phyloP scores from a whole-genome alignment of 2,113 vertebrate species.

The Chitala chitala region DNA sequence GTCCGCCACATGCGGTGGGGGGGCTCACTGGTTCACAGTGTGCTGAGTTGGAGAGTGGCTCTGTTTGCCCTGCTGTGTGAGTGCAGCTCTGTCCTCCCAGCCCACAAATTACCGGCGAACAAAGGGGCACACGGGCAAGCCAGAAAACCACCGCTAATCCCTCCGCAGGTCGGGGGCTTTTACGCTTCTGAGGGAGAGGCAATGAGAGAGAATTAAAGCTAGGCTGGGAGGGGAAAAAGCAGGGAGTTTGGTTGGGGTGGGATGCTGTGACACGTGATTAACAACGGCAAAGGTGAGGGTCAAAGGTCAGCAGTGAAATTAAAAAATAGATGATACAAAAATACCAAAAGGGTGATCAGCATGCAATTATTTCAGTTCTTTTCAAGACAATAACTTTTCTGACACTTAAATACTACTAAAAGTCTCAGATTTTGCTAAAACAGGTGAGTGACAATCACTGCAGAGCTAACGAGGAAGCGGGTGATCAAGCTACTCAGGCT shows the following conservation, averaged over 20 bases:
- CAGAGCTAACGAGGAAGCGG: too few species aligned
- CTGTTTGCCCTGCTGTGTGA: not conserved
- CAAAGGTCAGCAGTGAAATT: too few species aligned
- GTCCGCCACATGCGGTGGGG: not conserved
- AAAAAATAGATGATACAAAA: too few species aligned
- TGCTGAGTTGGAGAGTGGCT: not conserved
- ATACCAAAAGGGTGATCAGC: too few species aligned
- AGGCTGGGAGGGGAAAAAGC: not conserved
- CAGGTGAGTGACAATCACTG: too few species aligned
- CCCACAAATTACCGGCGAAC: not conserved
- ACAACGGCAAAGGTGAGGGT: constrained; percentile 12
- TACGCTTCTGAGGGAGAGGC: not conserved
- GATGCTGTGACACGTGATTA: not conserved
- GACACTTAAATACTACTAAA: too few species aligned
- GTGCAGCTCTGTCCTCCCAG: not conserved
- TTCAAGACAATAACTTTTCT: too few species aligned
- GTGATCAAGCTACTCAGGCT: too few species aligned
- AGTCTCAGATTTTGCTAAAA: too few species aligned
- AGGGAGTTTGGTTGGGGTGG: not conserved
- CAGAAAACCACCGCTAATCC: not conserved
- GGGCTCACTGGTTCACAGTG: too few species aligned
- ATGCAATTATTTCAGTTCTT: too few species aligned
- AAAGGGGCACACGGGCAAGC: not conserved
- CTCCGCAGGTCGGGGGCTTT: not conserved
- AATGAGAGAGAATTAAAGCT: not conserved